Evolutionary conservation across 2,888 invertebrate genomes (phyloP).

Genomic region (Orthosia gracilis): DNA sequence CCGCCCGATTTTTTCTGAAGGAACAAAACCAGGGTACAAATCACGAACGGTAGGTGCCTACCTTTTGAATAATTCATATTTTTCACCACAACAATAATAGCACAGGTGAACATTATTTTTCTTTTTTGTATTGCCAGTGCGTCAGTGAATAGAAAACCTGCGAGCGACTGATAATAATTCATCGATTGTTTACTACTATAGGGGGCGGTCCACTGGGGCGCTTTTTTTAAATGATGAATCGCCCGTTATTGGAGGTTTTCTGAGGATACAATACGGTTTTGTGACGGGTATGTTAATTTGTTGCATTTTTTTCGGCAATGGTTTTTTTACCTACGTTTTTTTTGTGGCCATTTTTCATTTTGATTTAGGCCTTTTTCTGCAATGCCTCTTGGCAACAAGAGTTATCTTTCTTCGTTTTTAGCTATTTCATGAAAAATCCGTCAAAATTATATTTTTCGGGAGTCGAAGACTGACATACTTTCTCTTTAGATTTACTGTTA

Average conservation of each 20-base stretch:
- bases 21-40: constrained; percentile 82
- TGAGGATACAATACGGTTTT: constrained; percentile 45
- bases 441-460: background rate
- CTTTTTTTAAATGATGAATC: constrained; percentile 70
- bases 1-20: constrained; percentile 65
- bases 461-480: background rate
- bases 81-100: constrained; percentile 82
- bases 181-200: constrained; percentile 87
- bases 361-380: background rate
- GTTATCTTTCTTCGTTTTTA: background rate
- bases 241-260: constrained; percentile 50
- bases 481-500: background rate
- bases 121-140: constrained; percentile 74
- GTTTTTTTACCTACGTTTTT: background rate
- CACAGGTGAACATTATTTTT: constrained; percentile 85
- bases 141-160: constrained; percentile 80
- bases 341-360: background rate
- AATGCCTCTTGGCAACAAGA: background rate
- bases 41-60: constrained; percentile 72
- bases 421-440: background rate
- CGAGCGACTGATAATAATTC: constrained; percentile 88
- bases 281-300: constrained; percentile 41
- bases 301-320: constrained; percentile 15
- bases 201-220: constrained; percentile 62
- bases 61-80: constrained; percentile 86